Evolutionary conservation across 2,113 vertebrate species (phyloP), one percentile per base, ranked within the genome.

Genomic region (Chloropsis cyanopogon): DNA sequence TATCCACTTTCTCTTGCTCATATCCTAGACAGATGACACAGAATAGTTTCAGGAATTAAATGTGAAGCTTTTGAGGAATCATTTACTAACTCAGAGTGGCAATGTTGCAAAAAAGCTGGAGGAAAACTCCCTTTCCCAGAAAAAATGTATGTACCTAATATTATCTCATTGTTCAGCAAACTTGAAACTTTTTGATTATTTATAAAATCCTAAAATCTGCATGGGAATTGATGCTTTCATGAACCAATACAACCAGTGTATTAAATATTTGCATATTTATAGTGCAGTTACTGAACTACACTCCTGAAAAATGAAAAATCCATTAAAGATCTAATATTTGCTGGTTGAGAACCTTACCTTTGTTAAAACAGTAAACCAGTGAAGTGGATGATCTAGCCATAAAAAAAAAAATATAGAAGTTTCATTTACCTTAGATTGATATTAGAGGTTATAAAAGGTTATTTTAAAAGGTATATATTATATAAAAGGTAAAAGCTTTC

Each of bases 121-220:
- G 79, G 5, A 68, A 71, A 50, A 33, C 21, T 83, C 41, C 12
- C 9, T 26, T 80, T 80, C 14, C 15, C 50, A 73, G 54, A 50
- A 93, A 86, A 91, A 88, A 60, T 8, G 3, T 11, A 44, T 4
- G 6, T 10, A 70, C 20, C 21, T 44, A 60, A 64, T 56, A 37
- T 15, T 85, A 64, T 79, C 75, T 56, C 41, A 59, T 33, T 76
- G 29, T 73, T 94, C 63, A 92, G 50, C 44, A 95, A 79, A 54
- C 5, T 33, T 78, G 26, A 70, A 92, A 57, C 4, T 10, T 54
- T 86, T 26, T n/a, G 10, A 68, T 66, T 88, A 42, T 66, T 66
- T 60, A 73, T 31, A 82, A 73, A 63, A 72, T 49, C 25, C 35
- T 75, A 64, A 88, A 60, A 69, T 56, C n/a, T 52, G 7, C 20